Conservation (phyloP, 2,797 vertebrate species). For the Cossypha polioptera region DNA sequence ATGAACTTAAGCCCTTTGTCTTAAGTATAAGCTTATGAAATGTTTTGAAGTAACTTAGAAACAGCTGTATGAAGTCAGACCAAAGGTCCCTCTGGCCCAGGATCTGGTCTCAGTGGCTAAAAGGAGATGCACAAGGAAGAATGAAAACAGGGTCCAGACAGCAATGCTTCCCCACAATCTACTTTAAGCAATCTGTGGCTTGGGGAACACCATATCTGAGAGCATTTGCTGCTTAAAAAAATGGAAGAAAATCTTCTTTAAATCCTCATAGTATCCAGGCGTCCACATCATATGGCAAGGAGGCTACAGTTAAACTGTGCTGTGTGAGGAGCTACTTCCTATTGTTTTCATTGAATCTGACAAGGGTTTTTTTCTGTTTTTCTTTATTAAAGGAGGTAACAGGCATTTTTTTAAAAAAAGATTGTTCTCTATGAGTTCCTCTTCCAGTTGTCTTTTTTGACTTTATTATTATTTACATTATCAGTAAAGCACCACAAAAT, state of each 20-base stretch:
- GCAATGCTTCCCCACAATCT: not conserved
- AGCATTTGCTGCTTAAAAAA: not conserved
- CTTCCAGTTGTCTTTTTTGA: not conserved
- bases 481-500: slow-evolving; percentile 20
- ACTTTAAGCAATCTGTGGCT: not conserved
- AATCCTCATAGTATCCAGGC: not conserved
- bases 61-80: not conserved
- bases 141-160: not conserved
- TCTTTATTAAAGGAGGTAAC: not conserved
- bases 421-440: not conserved
- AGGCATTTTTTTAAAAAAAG: not conserved
- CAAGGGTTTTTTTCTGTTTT: not conserved
- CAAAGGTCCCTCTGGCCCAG: slow-evolving; percentile 39
- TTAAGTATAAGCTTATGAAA: slow-evolving; percentile 26
- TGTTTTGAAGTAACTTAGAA: slow-evolving; percentile 13
- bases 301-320: not conserved
- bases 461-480: slow-evolving; percentile 21
- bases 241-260: not conserved
- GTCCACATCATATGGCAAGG: not conserved
- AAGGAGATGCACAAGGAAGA: slow-evolving; percentile 10
- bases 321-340: not conserved
- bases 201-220: not conserved
- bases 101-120: not conserved
- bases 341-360: not conserved
- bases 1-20: slow-evolving; percentile 17